phyloP scores from a whole-genome alignment of 2,797 vertebrate genomes.

The Cirrhinus mrigala region DNA sequence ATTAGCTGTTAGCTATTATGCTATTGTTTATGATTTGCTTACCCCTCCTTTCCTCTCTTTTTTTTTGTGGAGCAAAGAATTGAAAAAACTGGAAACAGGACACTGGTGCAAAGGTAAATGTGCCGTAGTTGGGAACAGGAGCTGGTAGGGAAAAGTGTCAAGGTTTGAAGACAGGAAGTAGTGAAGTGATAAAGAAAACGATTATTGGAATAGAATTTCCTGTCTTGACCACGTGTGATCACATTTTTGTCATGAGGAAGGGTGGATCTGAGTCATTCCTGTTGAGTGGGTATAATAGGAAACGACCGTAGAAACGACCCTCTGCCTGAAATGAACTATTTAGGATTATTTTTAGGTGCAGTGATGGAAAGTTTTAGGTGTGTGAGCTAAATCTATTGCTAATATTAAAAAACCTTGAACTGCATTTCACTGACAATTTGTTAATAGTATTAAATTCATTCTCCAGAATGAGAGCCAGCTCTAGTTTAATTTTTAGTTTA shows the following conservation, averaged over 20 bases:
- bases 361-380: neutral
- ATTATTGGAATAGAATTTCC: slow-evolving; percentile 54
- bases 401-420: no score
- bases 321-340: neutral
- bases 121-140: neutral
- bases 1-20: slow-evolving; percentile 4
- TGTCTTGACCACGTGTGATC: no score
- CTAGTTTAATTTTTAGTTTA: neutral
- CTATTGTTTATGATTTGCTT: slow-evolving; percentile 1
- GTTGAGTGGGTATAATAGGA: neutral
- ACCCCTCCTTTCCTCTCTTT: neutral
- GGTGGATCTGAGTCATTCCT: slow-evolving; percentile 43
- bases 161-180: slow-evolving; percentile 54
- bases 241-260: slow-evolving; percentile 56
- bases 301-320: neutral
- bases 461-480: slow-evolving; percentile 30
- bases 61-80: neutral
- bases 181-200: slow-evolving; percentile 36
- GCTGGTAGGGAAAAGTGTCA: slow-evolving; percentile 34
- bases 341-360: neutral
- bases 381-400: neutral
- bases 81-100: slow-evolving; percentile 12
- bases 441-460: neutral
- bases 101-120: slow-evolving; percentile 33
- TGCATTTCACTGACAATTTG: neutral